Conservation (phyloP, 2,888 invertebrate genomes). For the Drosophila paranaensis region DNA sequence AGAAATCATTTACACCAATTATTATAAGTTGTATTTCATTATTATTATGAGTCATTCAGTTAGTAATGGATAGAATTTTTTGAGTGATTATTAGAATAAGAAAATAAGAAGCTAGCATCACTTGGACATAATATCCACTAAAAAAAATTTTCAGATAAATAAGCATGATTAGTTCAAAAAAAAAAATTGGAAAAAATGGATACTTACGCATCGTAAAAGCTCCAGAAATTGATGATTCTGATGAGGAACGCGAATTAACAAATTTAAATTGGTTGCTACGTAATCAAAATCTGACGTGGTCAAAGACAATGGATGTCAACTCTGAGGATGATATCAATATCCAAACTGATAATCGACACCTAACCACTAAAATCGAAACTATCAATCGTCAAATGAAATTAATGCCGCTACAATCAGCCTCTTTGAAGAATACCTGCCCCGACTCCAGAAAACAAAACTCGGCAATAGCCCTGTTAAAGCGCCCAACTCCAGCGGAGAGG, state of each 20-base stretch:
- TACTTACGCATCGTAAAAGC: not conserved
- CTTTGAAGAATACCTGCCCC: not conserved
- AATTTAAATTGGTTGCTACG: slow-evolving; percentile 83
- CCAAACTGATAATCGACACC: not conserved
- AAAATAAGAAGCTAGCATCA: not conserved
- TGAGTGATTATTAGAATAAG: not conserved
- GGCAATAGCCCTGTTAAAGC: slow-evolving; percentile 54
- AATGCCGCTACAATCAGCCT: not conserved
- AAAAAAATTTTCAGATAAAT: not conserved
- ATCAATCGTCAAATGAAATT: not conserved
- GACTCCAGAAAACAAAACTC: slow-evolving; percentile 26
- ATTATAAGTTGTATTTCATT: no score
- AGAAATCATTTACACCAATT: no score
- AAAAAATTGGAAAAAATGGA: not conserved
- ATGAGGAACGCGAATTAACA: slow-evolving; percentile 83
- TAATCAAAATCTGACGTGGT: slow-evolving; percentile 82
- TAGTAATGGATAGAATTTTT: not conserved
- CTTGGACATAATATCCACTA: no score
- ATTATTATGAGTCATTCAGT: no score
- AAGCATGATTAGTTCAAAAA: slow-evolving; percentile 13
- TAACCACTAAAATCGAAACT: not conserved
- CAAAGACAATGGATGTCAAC: slow-evolving; percentile 70
- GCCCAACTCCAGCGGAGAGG: slow-evolving; percentile 80
- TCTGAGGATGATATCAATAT: slow-evolving; percentile 56
- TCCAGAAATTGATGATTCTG: slow-evolving; percentile 64